These are phyloP conservation scores for Ectemnius continuus DNA, from an alignment of 2,888 invertebrate genomes.

Conservation along the genomic window DNA sequence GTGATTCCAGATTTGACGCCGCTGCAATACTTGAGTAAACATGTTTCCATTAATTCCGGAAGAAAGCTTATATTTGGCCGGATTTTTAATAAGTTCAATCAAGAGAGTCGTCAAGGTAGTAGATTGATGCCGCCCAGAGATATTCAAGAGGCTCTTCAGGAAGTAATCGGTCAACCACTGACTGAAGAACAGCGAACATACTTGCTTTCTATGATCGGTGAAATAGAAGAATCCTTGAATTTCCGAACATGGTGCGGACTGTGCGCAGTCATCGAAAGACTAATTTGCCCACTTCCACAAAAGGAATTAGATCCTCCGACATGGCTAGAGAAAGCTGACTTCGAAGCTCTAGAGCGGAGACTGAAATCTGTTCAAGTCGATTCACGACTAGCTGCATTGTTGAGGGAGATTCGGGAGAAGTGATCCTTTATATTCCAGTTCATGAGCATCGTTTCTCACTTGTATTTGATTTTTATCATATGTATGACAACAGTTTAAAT, in stretches of 20 bases:
- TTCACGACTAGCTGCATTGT: conserved; percentile 59
- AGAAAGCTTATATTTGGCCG: conserved; percentile 69
- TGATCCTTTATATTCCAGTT: conserved; percentile 18
- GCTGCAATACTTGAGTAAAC: conserved; percentile 85
- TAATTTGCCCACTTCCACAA: conserved; percentile 81
- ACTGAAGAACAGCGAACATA: conserved; percentile 78
- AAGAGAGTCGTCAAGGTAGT: conserved; percentile 64
- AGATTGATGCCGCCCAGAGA: conserved; percentile 62
- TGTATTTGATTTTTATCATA: neutral
- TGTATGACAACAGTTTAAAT: neutral
- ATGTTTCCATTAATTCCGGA: conserved; percentile 78
- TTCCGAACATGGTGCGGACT: conserved; percentile 90
- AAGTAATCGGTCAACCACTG: conserved; percentile 84
- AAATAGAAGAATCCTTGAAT: conserved; percentile 79
- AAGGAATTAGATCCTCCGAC: conserved; percentile 83
- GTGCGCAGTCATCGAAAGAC: conserved; percentile 87
- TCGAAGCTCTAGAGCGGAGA: conserved; percentile 69
- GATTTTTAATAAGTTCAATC: conserved; percentile 66
- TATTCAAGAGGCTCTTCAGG: conserved; percentile 74
- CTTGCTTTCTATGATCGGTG: conserved; percentile 79
- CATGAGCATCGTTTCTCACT: neutral
- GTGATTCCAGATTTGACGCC: conserved; percentile 83
- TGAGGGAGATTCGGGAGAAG: conserved; percentile 62
- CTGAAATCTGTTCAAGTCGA: conserved; percentile 52
- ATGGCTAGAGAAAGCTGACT: conserved; percentile 73